These are phyloP conservation scores for Endotricha flammealis DNA, from an alignment of 2,888 invertebrate species.

Conservation along the genomic window DNA sequence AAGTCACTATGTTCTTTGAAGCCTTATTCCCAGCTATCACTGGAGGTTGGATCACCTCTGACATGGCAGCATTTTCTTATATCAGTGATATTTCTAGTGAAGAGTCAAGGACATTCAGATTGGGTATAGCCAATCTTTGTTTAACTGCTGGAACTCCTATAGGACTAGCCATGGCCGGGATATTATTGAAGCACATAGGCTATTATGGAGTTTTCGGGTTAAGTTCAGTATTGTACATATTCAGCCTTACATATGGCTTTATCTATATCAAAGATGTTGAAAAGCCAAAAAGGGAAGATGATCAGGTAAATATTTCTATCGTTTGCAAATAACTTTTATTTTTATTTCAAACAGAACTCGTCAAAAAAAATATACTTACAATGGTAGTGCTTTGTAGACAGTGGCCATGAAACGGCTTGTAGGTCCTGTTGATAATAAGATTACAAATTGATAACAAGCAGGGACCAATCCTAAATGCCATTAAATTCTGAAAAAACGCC, in stretches of 20 bases:
- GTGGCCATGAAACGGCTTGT: no score
- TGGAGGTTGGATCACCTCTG: constrained; percentile 92
- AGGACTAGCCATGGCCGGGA: constrained; percentile 91
- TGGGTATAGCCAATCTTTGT: constrained; percentile 92
- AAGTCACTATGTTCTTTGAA: constrained; percentile 86
- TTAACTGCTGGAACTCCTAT: constrained; percentile 91
- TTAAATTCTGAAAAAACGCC: no score
- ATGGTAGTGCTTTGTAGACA: no score
- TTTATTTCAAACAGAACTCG: no score
- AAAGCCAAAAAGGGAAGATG: constrained; percentile 8
- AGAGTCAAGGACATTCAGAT: constrained; percentile 88
- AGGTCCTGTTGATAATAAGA: no score
- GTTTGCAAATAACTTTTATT: no score
- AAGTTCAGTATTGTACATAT: constrained; percentile 83
- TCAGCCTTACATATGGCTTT: constrained; percentile 85
- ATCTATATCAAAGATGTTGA: constrained; percentile 82
- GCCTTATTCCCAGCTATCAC: constrained; percentile 88
- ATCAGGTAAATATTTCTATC: no score
- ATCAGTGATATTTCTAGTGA: constrained; percentile 90
- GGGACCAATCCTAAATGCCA: no score
- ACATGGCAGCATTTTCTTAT: constrained; percentile 92
- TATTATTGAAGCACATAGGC: constrained; percentile 83
- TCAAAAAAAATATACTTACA: no score
- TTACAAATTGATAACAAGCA: no score
- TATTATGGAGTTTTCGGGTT: constrained; percentile 89